Conservation (phyloP, 2,888 invertebrate genomes). For the Ypsolopha scabrella region DNA sequence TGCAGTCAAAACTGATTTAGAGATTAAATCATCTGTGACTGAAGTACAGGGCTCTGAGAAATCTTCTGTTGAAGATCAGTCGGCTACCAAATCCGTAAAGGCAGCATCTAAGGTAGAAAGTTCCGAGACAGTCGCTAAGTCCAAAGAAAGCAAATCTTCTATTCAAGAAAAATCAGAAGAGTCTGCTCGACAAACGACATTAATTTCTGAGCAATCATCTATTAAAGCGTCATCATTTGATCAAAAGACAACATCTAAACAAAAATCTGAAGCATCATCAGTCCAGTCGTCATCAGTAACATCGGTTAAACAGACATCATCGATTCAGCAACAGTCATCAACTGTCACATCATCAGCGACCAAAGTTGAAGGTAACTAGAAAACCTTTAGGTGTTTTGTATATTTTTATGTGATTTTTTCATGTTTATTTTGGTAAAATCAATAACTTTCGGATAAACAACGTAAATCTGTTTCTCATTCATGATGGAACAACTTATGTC, state of each 20-base stretch:
- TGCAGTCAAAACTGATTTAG: conserved; percentile 40
- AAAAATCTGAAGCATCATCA: conserved; percentile 12
- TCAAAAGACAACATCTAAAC: conserved; percentile 8
- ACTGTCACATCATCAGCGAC: too few relatives aligned
- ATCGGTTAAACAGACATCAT: background rate
- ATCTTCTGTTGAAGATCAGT: conserved; percentile 12
- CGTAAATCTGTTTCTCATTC: too few relatives aligned
- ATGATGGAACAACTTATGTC: too few relatives aligned
- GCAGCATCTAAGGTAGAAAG: conserved; percentile 19
- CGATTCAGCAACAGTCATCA: too few relatives aligned
- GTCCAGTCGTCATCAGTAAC: conserved; percentile 5
- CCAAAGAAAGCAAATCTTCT: conserved; percentile 4
- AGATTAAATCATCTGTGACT: conserved; percentile 41
- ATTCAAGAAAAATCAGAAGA: conserved; percentile 10
- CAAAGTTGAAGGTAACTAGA: too few relatives aligned
- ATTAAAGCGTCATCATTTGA: background rate
- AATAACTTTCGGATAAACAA: too few relatives aligned
- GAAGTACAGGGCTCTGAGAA: conserved; percentile 30
- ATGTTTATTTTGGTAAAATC: too few relatives aligned
- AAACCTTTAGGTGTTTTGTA: too few relatives aligned
- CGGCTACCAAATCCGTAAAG: conserved; percentile 11
- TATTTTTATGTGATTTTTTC: too few relatives aligned
- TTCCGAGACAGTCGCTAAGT: background rate
- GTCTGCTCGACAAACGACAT: conserved; percentile 2
- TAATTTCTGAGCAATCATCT: background rate